phyloP scores from a whole-genome alignment of 2,888 invertebrate species.

The Drosophila recens region DNA sequence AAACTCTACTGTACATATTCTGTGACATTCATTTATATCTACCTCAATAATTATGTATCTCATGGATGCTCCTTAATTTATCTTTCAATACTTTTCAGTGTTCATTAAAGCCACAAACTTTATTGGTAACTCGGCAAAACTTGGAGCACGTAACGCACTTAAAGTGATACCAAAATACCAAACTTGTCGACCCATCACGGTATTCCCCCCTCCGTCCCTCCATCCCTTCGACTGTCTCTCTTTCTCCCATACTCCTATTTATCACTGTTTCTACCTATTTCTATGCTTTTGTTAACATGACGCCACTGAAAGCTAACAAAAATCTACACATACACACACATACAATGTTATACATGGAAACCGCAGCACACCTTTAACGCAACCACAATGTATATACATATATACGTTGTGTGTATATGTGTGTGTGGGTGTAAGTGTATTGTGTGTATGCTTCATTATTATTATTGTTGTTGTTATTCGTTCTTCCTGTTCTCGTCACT shows the following conservation, averaged over 20 bases:
- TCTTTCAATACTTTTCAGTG: not conserved
- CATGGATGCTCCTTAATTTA: not conserved
- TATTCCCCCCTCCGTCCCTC: not conserved
- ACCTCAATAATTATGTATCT: slow-evolving; percentile 4
- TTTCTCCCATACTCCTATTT: not conserved
- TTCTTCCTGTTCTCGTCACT: slow-evolving; percentile 50
- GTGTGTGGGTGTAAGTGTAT: slow-evolving; percentile 34
- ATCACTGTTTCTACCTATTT: slow-evolving; percentile 35
- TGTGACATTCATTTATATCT: not conserved
- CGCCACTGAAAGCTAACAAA: slow-evolving; percentile 70
- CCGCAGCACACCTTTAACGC: slow-evolving; percentile 63
- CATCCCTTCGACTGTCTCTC: not conserved
- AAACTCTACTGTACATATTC: not conserved
- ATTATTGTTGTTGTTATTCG: slow-evolving; percentile 57
- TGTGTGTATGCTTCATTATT: slow-evolving; percentile 50
- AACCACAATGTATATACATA: slow-evolving; percentile 38
- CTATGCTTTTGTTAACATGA: slow-evolving; percentile 75
- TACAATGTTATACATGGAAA: slow-evolving; percentile 16
- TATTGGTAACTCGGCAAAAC: slow-evolving; percentile 9
- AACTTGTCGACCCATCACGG: slow-evolving; percentile 8
- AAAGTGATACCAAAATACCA: slow-evolving; percentile 31
- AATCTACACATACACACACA: slow-evolving; percentile 39
- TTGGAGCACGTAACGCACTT: slow-evolving; percentile 32
- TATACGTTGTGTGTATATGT: slow-evolving; percentile 18
- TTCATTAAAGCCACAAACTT: slow-evolving; percentile 31